Conservation (phyloP, 1,140 invertebrate genomes). For the Brachionus asplanchnoidis region DNA sequence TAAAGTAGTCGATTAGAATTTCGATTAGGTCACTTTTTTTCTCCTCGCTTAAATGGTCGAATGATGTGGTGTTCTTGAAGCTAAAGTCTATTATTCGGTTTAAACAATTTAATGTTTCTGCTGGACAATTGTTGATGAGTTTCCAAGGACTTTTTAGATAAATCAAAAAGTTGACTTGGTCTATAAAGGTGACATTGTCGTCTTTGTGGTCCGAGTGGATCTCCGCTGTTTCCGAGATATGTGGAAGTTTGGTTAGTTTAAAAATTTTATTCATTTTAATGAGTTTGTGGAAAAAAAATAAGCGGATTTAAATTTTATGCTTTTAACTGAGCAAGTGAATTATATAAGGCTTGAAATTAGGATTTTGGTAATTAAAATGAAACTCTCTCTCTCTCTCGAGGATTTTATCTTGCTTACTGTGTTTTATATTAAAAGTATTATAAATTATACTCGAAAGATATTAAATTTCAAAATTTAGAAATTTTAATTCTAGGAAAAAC, state of each 20-base stretch:
- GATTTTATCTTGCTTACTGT: neutral
- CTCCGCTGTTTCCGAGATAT: neutral
- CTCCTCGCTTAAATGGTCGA: neutral
- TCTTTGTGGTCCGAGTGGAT: neutral
- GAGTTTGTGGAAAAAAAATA: neutral
- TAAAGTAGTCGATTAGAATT: constrained; percentile 40
- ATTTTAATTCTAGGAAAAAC: neutral
- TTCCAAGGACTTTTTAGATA: constrained; percentile 37
- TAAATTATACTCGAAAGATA: neutral
- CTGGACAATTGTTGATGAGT: neutral
- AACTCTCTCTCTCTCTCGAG: neutral
- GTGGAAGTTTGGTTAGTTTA: neutral
- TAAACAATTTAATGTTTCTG: constrained; percentile 10
- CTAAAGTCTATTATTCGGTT: constrained; percentile 6
- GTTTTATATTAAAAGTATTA: neutral
- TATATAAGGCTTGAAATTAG: neutral
- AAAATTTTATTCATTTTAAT: constrained; percentile 27
- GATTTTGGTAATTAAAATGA: neutral
- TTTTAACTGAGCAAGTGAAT: neutral
- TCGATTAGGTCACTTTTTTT: constrained; percentile 4
- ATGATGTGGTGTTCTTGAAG: neutral
- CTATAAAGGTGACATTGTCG: neutral
- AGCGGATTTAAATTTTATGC: neutral
- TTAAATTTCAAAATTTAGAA: neutral
- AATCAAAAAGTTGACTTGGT: constrained; percentile 28